Base-by-base conservation (phyloP, 2,888 invertebrate species). In the Globia sparganii region DNA sequence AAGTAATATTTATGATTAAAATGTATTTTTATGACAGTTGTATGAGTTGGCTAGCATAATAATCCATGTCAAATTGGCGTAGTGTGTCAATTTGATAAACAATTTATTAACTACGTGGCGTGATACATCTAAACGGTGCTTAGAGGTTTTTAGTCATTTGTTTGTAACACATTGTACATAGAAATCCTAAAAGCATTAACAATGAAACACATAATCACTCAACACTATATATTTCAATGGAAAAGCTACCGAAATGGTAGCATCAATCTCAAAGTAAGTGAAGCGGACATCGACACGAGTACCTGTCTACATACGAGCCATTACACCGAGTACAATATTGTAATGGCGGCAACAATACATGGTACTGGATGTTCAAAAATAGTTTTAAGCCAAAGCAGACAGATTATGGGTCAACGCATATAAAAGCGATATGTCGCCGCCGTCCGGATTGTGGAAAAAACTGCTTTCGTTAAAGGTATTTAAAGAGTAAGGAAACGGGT, bases 201-300 rank as follows among this genome's bases (percentile, higher is more conserved):
- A 59, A 40, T n/a, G 46, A 46, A 69, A 71, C 31, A 69, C n/a
- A 1, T 11, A 56, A 64, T 58, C 46, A 58, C 37, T 58, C 49
- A 78, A 53, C 25, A 31, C 62, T 21, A 56, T 49, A 74, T 5
- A 58, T 58, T 81, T 65, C 37, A 61, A 8, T 61, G 18, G 6
- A 53, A 43, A 25, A 21, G 58, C 11, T 9, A 53, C n/a, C 11
- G 49, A 77, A 5, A 18, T 18, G 18, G 56, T 75, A 21, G 13
- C 77, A 78, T 78, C 77, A 77, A 78, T 76, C 58, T 76, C 58
- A 4, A 15, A 53, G 31, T 6, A 15, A 76, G 83, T 43, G 83
- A 65, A 65, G 64, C 65, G 77, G 58, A 53, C 3, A 25, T 31
- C 31, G 66, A 74, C 74, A 73, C 74, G 46, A 21, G 46, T 74